phyloP scores from a whole-genome alignment of 2,888 invertebrate genomes.

The Trachelus stipa region DNA sequence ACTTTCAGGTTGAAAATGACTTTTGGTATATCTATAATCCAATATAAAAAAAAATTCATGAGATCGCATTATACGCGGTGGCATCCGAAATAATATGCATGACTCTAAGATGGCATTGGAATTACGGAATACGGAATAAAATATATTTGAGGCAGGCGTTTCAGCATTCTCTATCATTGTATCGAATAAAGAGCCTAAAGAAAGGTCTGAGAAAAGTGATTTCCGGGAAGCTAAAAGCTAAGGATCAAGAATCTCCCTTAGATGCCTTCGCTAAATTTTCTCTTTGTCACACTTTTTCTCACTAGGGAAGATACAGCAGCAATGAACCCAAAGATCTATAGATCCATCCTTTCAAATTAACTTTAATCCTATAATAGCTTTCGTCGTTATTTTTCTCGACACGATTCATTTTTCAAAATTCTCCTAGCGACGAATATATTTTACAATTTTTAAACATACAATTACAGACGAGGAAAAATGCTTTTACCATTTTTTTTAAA shows the following conservation, averaged over 20 bases:
- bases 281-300: constrained; percentile 16
- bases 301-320: not conserved
- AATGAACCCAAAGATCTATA: not conserved
- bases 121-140: not conserved
- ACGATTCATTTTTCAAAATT: not conserved
- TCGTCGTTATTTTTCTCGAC: not conserved
- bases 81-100: not conserved
- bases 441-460: not conserved
- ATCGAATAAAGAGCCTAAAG: constrained; percentile 43
- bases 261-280: not conserved
- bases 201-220: constrained; percentile 64
- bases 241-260: constrained; percentile 55
- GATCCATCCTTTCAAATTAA: not conserved
- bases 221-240: constrained; percentile 64
- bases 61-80: not conserved
- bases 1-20: not conserved
- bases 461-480: not conserved
- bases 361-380: not conserved
- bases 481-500: not conserved
- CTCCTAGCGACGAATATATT: not conserved
- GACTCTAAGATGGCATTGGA: not conserved
- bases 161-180: constrained; percentile 18
- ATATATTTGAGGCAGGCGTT: not conserved
- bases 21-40: not conserved
- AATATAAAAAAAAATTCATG: not conserved